These are phyloP conservation scores for Andrena bucephala DNA, from an alignment of 2,888 invertebrate species.

Conservation along the genomic window DNA sequence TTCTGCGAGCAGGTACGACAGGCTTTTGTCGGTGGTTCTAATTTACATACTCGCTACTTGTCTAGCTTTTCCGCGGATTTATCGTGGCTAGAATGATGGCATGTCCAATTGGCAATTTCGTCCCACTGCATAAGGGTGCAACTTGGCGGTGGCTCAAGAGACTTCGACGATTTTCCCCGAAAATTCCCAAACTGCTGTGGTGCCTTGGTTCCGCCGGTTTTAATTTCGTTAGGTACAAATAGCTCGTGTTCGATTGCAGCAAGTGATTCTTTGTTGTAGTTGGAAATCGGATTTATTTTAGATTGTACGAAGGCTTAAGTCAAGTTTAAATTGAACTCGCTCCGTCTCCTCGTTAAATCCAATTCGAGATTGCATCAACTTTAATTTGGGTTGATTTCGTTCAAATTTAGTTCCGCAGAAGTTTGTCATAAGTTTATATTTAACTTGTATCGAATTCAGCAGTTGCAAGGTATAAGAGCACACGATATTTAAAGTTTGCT, in stretches of 20 bases:
- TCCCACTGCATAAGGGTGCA: conserved; percentile 21
- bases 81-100: conserved; percentile 9
- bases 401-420: no score
- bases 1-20: conserved; percentile 10
- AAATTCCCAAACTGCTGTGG: not conserved
- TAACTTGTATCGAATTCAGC: not conserved
- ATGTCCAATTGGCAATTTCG: conserved; percentile 59
- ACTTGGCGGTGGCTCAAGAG: conserved; percentile 48
- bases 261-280: not conserved
- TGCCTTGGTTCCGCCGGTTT: not conserved
- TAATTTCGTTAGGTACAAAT: not conserved
- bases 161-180: conserved; percentile 3
- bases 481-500: not conserved
- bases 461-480: not conserved
- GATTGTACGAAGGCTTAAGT: no score
- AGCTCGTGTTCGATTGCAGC: no score
- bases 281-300: no score
- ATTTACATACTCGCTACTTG: conserved; percentile 10
- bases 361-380: no score
- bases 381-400: no score
- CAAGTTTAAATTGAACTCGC: no score
- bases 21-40: conserved; percentile 11
- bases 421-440: not conserved
- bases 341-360: no score
- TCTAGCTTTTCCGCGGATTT: conserved; percentile 30